phyloP scores from a whole-genome alignment of 2,888 invertebrate genomes.

The Periphyllus acericola region DNA sequence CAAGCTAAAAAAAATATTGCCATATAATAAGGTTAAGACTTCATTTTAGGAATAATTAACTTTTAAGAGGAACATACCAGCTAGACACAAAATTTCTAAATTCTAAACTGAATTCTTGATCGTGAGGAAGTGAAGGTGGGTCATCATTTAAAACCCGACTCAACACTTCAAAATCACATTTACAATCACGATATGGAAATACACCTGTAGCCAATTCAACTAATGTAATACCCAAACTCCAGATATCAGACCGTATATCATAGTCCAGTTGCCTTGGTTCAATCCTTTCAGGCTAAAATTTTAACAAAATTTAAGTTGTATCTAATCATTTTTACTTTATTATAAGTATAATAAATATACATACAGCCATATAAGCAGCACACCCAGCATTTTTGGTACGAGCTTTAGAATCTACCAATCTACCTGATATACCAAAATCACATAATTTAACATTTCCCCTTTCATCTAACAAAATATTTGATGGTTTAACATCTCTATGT shows the following conservation, averaged over 20 bases:
- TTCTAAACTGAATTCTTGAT: slow-evolving; percentile 81
- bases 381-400: slow-evolving; percentile 97
- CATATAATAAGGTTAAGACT: background rate
- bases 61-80: slow-evolving; percentile 74
- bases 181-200: slow-evolving; percentile 94
- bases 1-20: slow-evolving; percentile 72
- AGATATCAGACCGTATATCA: slow-evolving; percentile 98
- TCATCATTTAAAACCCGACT: slow-evolving; percentile 90
- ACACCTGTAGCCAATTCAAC: slow-evolving; percentile 97
- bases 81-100: slow-evolving; percentile 91
- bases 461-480: slow-evolving; percentile 96
- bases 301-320: slow-evolving; percentile 2
- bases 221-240: slow-evolving; percentile 96
- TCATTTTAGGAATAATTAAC: background rate
- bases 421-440: slow-evolving; percentile 99
- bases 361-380: slow-evolving; percentile 99
- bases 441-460: slow-evolving; percentile 96
- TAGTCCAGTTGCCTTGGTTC: slow-evolving; percentile 95
- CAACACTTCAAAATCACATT: slow-evolving; percentile 97
- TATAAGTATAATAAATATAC: slow-evolving; percentile 67
- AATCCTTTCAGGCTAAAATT: slow-evolving; percentile 89
- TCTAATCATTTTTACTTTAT: background rate
- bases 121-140: slow-evolving; percentile 84
- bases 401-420: slow-evolving; percentile 97
- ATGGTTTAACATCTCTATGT: slow-evolving; percentile 98